phyloP scores from a whole-genome alignment of 2,797 vertebrate genomes.

The Zalophus californianus region DNA sequence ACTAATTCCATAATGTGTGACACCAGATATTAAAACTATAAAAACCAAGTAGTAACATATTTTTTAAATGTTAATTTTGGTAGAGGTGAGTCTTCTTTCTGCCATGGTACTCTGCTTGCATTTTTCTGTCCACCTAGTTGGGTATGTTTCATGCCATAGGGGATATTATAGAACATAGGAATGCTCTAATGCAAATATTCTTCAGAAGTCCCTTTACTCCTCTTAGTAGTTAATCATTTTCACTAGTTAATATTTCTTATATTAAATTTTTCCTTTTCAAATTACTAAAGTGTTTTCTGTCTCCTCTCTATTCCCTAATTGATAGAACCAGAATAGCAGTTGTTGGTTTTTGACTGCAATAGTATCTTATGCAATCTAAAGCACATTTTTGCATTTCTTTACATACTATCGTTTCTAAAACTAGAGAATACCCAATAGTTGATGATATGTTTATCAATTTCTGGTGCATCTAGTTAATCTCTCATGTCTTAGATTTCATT shows the following conservation, averaged over 20 bases:
- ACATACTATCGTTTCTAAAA: not conserved
- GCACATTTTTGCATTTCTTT: not conserved
- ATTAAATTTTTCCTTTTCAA: not conserved
- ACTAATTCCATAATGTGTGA: not conserved
- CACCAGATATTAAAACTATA: not conserved
- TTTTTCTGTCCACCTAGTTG: not conserved
- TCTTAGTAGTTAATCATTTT: not conserved
- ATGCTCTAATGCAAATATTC: not conserved
- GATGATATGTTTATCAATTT: not conserved
- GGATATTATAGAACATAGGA: not conserved
- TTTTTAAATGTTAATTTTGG: not conserved
- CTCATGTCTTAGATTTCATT: not conserved
- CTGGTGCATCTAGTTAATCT: not conserved
- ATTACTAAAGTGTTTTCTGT: not conserved
- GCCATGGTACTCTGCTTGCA: not conserved
- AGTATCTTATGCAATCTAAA: not conserved
- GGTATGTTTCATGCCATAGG: not conserved
- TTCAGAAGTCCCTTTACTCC: not conserved
- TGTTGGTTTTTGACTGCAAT: not conserved
- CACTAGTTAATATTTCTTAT: not conserved
- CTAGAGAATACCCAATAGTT: not conserved
- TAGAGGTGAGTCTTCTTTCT: not conserved
- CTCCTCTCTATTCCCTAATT: not conserved
- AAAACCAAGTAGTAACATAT: not conserved
- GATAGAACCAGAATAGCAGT: not conserved